These are phyloP conservation scores for Tachina grossa DNA, from an alignment of 2,888 invertebrate species.

Conservation along the genomic window DNA sequence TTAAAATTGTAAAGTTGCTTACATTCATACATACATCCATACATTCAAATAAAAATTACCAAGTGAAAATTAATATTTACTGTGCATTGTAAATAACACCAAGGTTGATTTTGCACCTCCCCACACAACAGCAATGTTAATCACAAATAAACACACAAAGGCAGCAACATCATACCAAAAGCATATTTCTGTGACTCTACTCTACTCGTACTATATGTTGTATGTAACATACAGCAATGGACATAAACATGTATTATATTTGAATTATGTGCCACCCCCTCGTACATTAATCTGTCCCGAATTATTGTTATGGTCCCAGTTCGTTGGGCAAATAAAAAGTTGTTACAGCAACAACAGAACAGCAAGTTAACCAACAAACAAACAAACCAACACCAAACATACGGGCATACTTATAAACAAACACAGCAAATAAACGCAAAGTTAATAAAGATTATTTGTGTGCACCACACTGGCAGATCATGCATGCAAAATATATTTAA, in stretches of 20 bases:
- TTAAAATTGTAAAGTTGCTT: constrained; percentile 40
- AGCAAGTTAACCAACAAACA: constrained; percentile 32
- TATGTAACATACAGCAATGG: not conserved
- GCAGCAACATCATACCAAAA: constrained; percentile 5
- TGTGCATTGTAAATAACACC: constrained; percentile 68
- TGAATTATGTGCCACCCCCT: constrained; percentile 70
- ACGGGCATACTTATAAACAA: constrained; percentile 6
- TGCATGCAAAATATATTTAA: constrained; percentile 73
- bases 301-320: constrained; percentile 68
- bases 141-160: not conserved
- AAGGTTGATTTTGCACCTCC: constrained; percentile 61
- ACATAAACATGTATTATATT: constrained; percentile 65
- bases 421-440: constrained; percentile 61
- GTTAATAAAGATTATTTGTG: constrained; percentile 72
- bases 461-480: constrained; percentile 72
- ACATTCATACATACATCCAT: constrained; percentile 26
- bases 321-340: constrained; percentile 55
- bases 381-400: not conserved
- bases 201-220: not conserved
- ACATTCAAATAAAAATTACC: constrained; percentile 53
- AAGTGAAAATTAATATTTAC: constrained; percentile 71
- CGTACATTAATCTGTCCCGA: constrained; percentile 71
- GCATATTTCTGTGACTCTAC: constrained; percentile 24
- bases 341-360: constrained; percentile 27
- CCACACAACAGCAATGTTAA: constrained; percentile 9